Base-by-base conservation (phyloP, 2,797 vertebrate genomes). In the Sebastiscus tertius region DNA sequence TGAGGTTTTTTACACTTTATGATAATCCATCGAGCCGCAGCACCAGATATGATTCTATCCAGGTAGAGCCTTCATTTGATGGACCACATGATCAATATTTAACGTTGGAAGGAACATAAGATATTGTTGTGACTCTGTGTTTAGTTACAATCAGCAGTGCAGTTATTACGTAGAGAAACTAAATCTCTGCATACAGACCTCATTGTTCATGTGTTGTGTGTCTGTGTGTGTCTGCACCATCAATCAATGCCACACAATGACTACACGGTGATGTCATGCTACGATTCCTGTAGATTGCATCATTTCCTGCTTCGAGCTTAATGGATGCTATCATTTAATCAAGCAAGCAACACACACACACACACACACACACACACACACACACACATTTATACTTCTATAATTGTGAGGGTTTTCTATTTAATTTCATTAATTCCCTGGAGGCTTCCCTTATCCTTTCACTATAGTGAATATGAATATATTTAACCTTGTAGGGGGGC, bases 221-320 rank as follows among this genome's bases (percentile, higher is more conserved):
- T 56, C n/a, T 26, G 22, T 59, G 67, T 36, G 52, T 14, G 42
- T 56, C n/a, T 77, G 77, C 46, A 62, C 11, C 77, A 85, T 88
- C 82, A 89, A 58, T 90, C 86, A 79, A 46, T 85, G 74, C 59
- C 82, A 88, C 79, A 82, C 75, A 62, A n/a, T 82, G 82, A 81
- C 74, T 81, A 73, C 82, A 89, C 24, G 79, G 72, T 92, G 89
- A 93, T 85, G 68, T 92, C 92, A 93, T 86, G 62, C 84, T 62
- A 62, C 70, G 68, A 14, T 92, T 92, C 82, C 88, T 82, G 83
- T 79, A 89, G 80, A 87, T 90, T 42, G 13, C 87, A 83, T 91
- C 86, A 92, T 90, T 92, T 93, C 86, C 90, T 91, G 75, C 86
- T 67, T 54, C 12, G 8, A 20, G 72, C 22, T 36, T 84, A 85